Conservation (phyloP, 2,113 vertebrate genomes). For the Aspidoscelis tigris region DNA sequence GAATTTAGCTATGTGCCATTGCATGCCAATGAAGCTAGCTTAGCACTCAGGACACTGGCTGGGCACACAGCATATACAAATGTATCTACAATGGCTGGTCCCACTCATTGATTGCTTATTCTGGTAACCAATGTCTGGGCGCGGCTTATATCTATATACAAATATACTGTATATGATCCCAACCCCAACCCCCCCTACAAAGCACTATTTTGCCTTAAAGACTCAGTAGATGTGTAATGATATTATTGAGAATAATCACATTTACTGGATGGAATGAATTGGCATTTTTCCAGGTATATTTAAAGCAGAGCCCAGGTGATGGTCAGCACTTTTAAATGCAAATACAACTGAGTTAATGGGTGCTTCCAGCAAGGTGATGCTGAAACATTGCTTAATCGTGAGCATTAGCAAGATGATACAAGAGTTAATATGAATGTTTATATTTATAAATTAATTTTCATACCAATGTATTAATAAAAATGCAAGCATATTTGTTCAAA, state of each 20-base stretch:
- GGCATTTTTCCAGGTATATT: neutral
- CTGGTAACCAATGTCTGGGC: too few relatives aligned
- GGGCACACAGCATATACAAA: neutral
- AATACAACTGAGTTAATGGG: neutral
- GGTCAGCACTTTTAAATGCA: neutral
- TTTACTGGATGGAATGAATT: neutral
- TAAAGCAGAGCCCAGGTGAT: neutral
- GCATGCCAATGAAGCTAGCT: neutral
- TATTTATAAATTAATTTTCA: too few relatives aligned
- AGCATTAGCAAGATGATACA: too few relatives aligned
- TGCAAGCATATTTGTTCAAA: too few relatives aligned
- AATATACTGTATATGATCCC: neutral
- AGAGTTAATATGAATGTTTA: too few relatives aligned
- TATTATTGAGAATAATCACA: neutral
- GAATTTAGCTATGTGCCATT: conserved; percentile 5
- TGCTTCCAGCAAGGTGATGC: neutral
- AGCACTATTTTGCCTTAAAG: neutral
- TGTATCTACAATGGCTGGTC: neutral
- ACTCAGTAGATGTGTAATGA: neutral
- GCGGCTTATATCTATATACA: neutral
- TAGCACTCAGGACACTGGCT: neutral
- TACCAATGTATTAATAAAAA: too few relatives aligned
- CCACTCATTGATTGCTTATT: too few relatives aligned
- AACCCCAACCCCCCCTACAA: neutral
- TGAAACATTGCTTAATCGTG: too few relatives aligned